phyloP scores from a whole-genome alignment of 2,797 vertebrate genomes.

The Peromyscus aztecus region DNA sequence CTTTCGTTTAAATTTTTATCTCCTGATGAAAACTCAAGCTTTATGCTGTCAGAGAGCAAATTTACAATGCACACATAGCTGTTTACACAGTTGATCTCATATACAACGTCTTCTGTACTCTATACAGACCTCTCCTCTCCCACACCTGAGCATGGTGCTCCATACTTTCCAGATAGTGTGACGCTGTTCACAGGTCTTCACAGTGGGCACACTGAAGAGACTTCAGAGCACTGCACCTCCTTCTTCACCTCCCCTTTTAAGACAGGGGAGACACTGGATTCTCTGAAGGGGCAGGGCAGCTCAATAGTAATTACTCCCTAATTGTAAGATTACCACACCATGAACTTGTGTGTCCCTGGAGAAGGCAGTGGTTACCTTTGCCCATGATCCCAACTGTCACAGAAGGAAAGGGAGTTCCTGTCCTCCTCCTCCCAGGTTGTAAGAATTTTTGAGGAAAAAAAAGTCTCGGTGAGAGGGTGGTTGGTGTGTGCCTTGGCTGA shows the following conservation, averaged over 20 bases:
- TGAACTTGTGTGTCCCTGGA: background rate
- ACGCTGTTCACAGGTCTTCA: background rate
- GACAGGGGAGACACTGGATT: background rate
- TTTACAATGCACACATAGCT: background rate
- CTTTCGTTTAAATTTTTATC: conserved; percentile 48
- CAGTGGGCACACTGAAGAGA: background rate
- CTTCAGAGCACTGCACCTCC: fast-evolving
- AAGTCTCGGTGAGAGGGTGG: background rate
- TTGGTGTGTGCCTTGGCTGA: background rate
- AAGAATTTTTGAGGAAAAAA: background rate
- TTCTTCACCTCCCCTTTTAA: background rate
- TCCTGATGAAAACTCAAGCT: conserved; percentile 51
- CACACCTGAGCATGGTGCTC: background rate
- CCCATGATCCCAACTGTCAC: background rate
- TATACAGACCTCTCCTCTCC: background rate
- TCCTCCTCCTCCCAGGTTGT: background rate
- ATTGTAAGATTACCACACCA: background rate
- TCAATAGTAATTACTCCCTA: background rate
- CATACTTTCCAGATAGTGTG: background rate
- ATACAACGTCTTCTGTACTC: background rate
- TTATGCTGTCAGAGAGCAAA: background rate
- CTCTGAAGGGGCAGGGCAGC: background rate
- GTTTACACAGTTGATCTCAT: background rate
- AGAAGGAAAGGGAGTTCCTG: background rate
- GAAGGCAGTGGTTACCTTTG: background rate